Base-by-base conservation (phyloP, 2,113 vertebrate genomes). In the Anser cygnoides region DNA sequence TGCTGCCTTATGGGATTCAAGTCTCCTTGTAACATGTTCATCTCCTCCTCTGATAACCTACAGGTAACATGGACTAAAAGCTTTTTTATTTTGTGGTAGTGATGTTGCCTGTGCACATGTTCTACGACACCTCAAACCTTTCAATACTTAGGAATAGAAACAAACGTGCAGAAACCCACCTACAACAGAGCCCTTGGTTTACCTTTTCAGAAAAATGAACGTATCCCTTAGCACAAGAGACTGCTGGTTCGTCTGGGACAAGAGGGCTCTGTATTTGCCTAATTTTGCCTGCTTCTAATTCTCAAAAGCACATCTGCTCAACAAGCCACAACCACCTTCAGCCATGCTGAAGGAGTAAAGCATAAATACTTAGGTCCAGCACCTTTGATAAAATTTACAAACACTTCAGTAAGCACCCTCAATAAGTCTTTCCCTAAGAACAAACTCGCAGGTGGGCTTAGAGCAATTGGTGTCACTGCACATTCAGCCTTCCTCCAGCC, bases 401-500 rank as follows among this genome's bases (percentile, higher is more conserved):
- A 66, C 29, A 66, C 33, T 72, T 74, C 33, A 62, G 17, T 43
- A 62, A 87, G 61, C 46, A 73, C 18, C 20, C 4, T 16, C 39
- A 39, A 39, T 39, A 63, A n/a, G 31, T 26, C 35, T 89, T 87
- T 74, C 58, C 73, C 70, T 43, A 58, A 81, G 37, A 77, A 61
- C 35, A 75, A 67, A 70, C 46, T 37, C 20, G 26, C 41, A 84
- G 43, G 23, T 62, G 50, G 57, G 28, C 73, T 82, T 70, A 72
- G 91, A 79, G 55, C 46, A 77, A 43, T 37, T 80, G 43, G 35
- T 82, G 65, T 66, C 50, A 92, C 81, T 71, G 66, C 37, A 61
- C 29, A 91, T 82, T 61, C 85, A 92, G 61, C n/a, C 63, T 65
- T 80, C 73, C 66, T 68, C 80, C 85, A 92, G 61, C n/a, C 63